These are phyloP conservation scores for Papilio machaon DNA, from an alignment of 1,140 invertebrate species.

Conservation along the genomic window DNA sequence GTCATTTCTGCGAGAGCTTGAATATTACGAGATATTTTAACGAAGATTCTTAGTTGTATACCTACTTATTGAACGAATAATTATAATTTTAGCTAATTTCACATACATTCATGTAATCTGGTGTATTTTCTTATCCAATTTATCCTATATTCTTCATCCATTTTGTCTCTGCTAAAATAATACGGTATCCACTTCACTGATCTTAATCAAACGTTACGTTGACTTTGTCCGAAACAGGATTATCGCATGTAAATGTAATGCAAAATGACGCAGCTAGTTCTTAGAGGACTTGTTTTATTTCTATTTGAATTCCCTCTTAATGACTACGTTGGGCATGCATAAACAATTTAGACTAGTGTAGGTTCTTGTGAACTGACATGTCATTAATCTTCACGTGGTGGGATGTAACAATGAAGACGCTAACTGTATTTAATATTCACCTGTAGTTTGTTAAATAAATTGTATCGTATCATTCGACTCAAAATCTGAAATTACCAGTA, in stretches of 20 bases:
- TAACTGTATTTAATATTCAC: neutral
- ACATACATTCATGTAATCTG: neutral
- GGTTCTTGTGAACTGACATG: constrained; percentile 6
- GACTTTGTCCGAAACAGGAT: neutral
- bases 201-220: neutral
- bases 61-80: too few relatives aligned
- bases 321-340: neutral
- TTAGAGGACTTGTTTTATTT: neutral
- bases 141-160: neutral
- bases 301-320: constrained; percentile 11
- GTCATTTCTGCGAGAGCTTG: neutral
- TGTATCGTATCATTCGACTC: neutral
- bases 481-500: too few relatives aligned
- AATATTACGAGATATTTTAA: neutral
- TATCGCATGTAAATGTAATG: neutral
- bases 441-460: neutral
- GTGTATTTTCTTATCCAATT: neutral
- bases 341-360: constrained; percentile 12
- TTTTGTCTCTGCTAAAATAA: neutral
- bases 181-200: neutral
- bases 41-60: neutral
- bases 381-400: neutral
- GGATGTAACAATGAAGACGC: neutral
- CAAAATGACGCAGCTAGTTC: neutral
- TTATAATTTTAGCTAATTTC: too few relatives aligned